Evolutionary conservation across 2,797 vertebrate genomes (phyloP).

Genomic region (Cyprinodon diabolis): DNA sequence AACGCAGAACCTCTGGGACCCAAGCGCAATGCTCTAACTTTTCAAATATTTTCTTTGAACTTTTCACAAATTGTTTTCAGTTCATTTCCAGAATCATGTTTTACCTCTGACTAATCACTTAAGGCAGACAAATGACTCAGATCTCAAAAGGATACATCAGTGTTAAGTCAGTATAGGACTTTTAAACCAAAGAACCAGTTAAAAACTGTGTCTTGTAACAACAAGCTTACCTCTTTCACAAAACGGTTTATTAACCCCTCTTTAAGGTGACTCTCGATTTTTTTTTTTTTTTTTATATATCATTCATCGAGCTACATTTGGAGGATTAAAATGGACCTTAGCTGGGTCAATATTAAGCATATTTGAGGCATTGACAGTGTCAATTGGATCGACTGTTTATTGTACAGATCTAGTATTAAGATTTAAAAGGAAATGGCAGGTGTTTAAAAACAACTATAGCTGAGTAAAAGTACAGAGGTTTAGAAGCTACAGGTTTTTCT

Average conservation of each 20-base stretch:
- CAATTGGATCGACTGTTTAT: background rate
- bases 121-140: background rate
- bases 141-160: background rate
- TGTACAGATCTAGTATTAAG: too few species aligned
- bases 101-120: background rate
- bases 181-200: background rate
- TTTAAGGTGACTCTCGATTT: background rate
- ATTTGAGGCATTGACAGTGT: background rate
- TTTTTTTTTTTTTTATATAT: background rate
- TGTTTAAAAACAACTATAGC: background rate
- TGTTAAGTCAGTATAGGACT: background rate
- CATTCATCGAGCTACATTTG: too few species aligned
- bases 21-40: too few species aligned
- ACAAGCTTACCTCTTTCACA: background rate
- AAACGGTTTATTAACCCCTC: background rate
- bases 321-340: background rate
- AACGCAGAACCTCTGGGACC: too few species aligned
- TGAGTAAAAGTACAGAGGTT: background rate
- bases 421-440: background rate
- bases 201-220: background rate
- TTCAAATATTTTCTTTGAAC: background rate
- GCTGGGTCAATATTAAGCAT: background rate
- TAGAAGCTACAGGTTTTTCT: background rate
- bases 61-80: background rate
- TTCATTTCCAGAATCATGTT: background rate